phyloP scores from a whole-genome alignment of 2,797 vertebrate species.

The Furcifer pardalis region DNA sequence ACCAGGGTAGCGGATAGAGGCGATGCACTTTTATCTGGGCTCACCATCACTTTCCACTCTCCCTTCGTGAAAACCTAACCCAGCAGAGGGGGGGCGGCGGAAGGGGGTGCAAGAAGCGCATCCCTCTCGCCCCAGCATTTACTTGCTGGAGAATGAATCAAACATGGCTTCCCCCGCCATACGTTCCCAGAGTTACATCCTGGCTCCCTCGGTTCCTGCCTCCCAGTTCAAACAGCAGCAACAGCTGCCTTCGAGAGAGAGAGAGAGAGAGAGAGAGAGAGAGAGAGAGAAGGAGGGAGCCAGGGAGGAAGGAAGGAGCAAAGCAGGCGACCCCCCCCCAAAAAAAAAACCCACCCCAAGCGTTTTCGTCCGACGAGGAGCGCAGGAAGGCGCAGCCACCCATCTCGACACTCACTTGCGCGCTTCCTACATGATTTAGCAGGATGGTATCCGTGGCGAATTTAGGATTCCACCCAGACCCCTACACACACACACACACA shows the following conservation, averaged over 20 bases:
- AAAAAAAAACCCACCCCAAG: neutral
- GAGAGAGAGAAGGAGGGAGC: too few relatives aligned
- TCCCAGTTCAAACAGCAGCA: neutral
- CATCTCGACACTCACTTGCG: too few relatives aligned
- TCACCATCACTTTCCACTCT: neutral
- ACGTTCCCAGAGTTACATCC: slow-evolving; percentile 33
- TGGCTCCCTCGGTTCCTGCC: neutral
- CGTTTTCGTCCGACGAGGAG: neutral
- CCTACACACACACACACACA: too few relatives aligned
- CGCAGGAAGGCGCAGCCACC: too few relatives aligned
- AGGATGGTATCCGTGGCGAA: too few relatives aligned
- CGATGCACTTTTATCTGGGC: too few relatives aligned
- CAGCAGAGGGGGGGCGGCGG: neutral
- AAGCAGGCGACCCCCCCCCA: neutral
- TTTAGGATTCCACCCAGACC: too few relatives aligned
- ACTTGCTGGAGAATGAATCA: slow-evolving; percentile 71
- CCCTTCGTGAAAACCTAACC: neutral
- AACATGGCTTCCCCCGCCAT: slow-evolving; percentile 76
- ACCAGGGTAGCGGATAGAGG: neutral
- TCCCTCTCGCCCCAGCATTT: slow-evolving; percentile 28
- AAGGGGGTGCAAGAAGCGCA: neutral
- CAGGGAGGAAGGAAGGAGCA: too few relatives aligned
- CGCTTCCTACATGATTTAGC: too few relatives aligned
- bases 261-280: too few relatives aligned
- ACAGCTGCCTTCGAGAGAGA: neutral